Conservation (phyloP, 2,113 vertebrate species). For the Vicugna pacos region DNA sequence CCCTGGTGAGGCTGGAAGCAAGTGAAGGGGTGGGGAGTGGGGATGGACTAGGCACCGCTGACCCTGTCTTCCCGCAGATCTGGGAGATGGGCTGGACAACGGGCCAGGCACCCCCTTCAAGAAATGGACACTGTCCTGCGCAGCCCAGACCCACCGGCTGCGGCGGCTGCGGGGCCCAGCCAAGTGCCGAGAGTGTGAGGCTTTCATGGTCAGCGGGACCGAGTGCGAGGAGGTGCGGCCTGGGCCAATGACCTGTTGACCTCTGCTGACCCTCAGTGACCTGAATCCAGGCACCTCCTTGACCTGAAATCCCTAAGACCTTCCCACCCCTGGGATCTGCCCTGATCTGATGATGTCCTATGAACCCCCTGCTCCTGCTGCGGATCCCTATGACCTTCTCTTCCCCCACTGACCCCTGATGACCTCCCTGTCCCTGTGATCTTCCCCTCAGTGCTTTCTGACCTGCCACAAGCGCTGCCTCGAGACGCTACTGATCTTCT, state of each 20-base stretch:
- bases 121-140: constrained; percentile 87
- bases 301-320: not conserved
- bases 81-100: constrained; percentile 85
- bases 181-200: constrained; percentile 96
- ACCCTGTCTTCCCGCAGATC: constrained; percentile 82
- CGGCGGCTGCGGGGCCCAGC: constrained; percentile 91
- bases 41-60: not conserved
- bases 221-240: constrained; percentile 95
- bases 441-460: constrained; percentile 89
- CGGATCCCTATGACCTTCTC: not conserved
- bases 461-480: constrained; percentile 96
- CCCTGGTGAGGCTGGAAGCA: constrained; percentile 58
- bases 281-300: not conserved
- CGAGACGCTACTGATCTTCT: constrained; percentile 92
- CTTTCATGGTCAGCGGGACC: constrained; percentile 93
- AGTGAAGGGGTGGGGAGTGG: not conserved
- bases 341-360: not conserved
- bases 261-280: not conserved
- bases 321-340: not conserved
- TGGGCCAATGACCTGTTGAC: not conserved
- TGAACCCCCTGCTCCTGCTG: not conserved
- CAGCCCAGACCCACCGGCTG: constrained; percentile 92
- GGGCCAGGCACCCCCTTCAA: constrained; percentile 80
- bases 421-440: not conserved
- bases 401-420: not conserved